Conservation (phyloP, 2,888 invertebrate genomes). For the Leucophenga maculata region DNA sequence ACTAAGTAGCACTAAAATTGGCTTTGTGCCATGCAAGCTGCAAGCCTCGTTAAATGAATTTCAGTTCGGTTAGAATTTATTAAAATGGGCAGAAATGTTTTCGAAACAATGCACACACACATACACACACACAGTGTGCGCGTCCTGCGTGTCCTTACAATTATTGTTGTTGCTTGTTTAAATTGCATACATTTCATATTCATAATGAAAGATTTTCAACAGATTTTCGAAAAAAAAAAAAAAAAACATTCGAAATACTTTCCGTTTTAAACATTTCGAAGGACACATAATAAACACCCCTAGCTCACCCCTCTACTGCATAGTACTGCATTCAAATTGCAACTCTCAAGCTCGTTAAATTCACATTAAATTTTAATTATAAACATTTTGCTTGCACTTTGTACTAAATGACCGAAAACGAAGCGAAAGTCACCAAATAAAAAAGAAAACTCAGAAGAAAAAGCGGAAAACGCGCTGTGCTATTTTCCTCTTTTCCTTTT, state of each 20-base stretch:
- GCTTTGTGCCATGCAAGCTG: constrained; percentile 8
- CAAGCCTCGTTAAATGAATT: not conserved
- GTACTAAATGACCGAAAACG: constrained; percentile 51
- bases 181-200: too few species aligned
- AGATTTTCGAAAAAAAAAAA: too few species aligned
- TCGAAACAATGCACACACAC: not conserved
- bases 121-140: not conserved
- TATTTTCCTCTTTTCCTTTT: too few species aligned
- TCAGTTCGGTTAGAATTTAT: not conserved
- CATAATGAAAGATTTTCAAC: too few species aligned
- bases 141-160: too few species aligned
- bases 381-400: constrained; percentile 62
- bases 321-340: not conserved
- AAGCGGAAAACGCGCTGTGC: constrained; percentile 24
- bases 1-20: not conserved
- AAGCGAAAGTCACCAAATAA: constrained; percentile 11
- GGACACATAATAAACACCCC: too few species aligned
- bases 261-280: too few species aligned
- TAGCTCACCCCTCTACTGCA: too few species aligned
- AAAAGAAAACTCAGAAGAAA: constrained; percentile 28
- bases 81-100: not conserved
- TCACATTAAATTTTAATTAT: constrained; percentile 64
- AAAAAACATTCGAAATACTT: too few species aligned
- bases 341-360: constrained; percentile 46
- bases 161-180: too few species aligned